These are phyloP conservation scores for Dasypolia templi DNA, from an alignment of 2,888 invertebrate genomes.

Conservation along the genomic window DNA sequence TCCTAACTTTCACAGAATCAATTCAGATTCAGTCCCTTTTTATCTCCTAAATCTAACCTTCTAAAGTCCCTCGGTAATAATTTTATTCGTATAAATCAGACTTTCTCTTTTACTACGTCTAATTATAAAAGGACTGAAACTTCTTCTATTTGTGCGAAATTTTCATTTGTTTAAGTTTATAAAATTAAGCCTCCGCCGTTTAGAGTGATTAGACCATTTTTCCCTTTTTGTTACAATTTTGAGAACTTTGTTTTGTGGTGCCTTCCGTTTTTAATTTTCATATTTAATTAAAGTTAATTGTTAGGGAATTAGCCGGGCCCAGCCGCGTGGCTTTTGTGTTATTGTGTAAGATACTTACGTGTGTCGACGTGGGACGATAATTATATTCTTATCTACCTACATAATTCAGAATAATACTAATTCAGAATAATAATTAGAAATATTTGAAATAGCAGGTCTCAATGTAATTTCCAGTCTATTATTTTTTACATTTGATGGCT, in stretches of 20 bases:
- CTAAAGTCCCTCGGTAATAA: conserved; percentile 34
- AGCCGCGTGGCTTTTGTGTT: too few relatives aligned
- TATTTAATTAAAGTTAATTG: not conserved
- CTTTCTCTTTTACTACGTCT: conserved; percentile 41
- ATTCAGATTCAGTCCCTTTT: conserved; percentile 30
- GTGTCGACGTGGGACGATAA: too few relatives aligned
- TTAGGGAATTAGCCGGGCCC: too few relatives aligned
- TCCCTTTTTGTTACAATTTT: conserved; percentile 24
- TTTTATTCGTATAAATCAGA: conserved; percentile 55
- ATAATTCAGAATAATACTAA: too few relatives aligned
- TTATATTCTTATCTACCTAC: too few relatives aligned
- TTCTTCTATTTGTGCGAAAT: conserved; percentile 27
- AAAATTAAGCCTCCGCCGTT: conserved; percentile 14
- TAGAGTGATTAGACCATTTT: conserved; percentile 10
- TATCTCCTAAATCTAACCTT: conserved; percentile 44
- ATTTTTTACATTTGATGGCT: too few relatives aligned
- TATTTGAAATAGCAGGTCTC: too few relatives aligned
- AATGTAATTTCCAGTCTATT: too few relatives aligned
- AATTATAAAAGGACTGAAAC: conserved; percentile 38
- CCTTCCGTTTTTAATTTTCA: not conserved
- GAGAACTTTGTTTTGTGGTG: not conserved
- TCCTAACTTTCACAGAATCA: conserved; percentile 31
- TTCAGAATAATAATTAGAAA: too few relatives aligned
- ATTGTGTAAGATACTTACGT: too few relatives aligned
- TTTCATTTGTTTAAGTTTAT: conserved; percentile 13